Conservation (phyloP, 2,797 vertebrate genomes). For the Anas georgica region DNA sequence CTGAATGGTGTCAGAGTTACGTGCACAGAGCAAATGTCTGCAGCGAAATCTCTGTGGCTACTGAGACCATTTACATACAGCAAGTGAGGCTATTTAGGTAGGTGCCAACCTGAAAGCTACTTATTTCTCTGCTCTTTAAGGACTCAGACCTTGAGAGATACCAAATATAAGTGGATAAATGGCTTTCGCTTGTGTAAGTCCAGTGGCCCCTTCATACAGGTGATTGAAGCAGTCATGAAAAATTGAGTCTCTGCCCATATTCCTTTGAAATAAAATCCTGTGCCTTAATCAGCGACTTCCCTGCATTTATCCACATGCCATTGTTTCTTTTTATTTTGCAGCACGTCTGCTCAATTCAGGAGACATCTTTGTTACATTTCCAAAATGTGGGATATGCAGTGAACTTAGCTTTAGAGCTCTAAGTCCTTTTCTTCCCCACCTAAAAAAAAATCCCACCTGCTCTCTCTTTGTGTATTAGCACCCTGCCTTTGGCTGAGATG, state of each 20-base stretch:
- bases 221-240: neutral
- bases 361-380: conserved; percentile 25
- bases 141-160: neutral
- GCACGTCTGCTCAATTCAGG: conserved; percentile 8
- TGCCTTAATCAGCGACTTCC: neutral
- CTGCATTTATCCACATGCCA: neutral
- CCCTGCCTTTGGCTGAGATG: conserved; percentile 15
- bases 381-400: conserved; percentile 26
- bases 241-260: neutral
- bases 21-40: conserved; percentile 4
- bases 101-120: conserved; percentile 48
- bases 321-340: conserved; percentile 24
- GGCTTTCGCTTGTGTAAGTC: conserved; percentile 16
- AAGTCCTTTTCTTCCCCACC: conserved; percentile 11
- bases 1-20: neutral
- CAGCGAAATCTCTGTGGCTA: conserved; percentile 13
- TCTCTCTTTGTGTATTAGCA: conserved; percentile 21
- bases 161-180: conserved; percentile 25
- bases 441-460: conserved; percentile 27
- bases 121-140: conserved; percentile 54
- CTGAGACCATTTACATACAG: neutral
- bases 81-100: neutral
- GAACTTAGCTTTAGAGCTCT: conserved; percentile 14
- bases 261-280: conserved; percentile 6
- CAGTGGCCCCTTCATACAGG: neutral